Conservation (phyloP, 1,140 invertebrate genomes). For the Zaprionus vittiger region DNA sequence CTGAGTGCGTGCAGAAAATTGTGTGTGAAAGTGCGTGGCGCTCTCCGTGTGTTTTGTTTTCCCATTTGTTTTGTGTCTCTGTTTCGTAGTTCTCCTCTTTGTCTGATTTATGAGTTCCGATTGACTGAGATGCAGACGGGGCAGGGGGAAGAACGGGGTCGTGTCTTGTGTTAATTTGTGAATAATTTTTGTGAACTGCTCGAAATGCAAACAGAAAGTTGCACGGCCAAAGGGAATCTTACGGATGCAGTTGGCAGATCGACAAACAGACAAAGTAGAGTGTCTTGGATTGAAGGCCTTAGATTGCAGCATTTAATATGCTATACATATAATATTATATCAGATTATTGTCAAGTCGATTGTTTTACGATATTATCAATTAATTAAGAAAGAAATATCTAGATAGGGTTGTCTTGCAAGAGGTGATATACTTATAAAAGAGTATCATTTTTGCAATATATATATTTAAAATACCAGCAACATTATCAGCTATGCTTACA, state of each 20-base stretch:
- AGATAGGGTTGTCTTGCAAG: too few species aligned
- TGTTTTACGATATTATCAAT: conserved; percentile 10
- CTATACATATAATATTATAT: not conserved
- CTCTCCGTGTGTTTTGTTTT: conserved; percentile 70
- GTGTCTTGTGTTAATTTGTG: conserved; percentile 70
- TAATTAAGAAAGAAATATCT: conserved; percentile 18
- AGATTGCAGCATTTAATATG: conserved; percentile 38
- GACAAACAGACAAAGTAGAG: not conserved
- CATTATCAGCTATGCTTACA: too few species aligned
- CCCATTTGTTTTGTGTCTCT: conserved; percentile 50
- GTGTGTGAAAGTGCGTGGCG: conserved; percentile 81
- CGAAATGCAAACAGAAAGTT: conserved; percentile 57
- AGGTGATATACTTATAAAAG: too few species aligned
- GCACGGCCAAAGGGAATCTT: conserved; percentile 46
- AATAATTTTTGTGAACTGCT: conserved; percentile 64
- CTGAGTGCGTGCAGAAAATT: conserved; percentile 82
- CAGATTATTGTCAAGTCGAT: not conserved
- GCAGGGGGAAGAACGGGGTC: not conserved
- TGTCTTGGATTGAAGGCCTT: conserved; percentile 29
- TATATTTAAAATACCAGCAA: too few species aligned
- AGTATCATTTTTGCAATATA: too few species aligned
- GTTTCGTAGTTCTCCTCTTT: conserved; percentile 55
- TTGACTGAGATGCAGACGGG: conserved; percentile 36
- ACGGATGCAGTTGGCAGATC: not conserved
- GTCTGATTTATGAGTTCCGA: conserved; percentile 77